Conservation (phyloP, 2,113 vertebrate species). For the Brachypodius melanocephalos region DNA sequence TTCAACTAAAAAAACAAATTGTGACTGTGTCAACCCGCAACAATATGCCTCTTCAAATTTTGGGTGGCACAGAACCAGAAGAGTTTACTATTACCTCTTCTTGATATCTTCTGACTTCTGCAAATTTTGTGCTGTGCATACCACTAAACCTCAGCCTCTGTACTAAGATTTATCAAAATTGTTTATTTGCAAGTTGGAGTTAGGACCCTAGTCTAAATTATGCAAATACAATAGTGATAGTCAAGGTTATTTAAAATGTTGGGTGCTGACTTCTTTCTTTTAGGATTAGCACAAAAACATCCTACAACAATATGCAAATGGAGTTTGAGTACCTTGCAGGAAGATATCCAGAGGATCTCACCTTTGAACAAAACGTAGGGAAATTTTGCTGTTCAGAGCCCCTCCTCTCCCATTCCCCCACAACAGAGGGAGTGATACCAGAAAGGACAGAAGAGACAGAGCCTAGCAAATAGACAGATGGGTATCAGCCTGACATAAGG, state of each 20-base stretch:
- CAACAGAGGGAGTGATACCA: not conserved
- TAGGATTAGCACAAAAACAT: not conserved
- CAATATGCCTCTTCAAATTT: not conserved
- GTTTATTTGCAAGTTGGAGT: not conserved
- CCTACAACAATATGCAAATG: not conserved
- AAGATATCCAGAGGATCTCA: not conserved
- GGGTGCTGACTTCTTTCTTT: not conserved
- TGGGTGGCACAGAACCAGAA: not conserved
- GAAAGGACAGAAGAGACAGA: not conserved
- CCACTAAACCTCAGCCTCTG: not conserved
- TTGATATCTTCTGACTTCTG: not conserved
- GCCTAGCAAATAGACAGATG: not conserved
- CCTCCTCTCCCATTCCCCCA: not conserved
- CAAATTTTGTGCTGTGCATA: not conserved
- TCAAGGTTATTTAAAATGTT: not conserved
- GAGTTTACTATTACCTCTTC: not conserved
- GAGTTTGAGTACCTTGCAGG: not conserved
- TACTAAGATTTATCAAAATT: not conserved
- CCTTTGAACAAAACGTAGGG: not conserved
- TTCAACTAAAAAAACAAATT: no score
- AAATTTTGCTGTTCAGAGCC: not conserved
- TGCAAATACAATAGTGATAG: not conserved
- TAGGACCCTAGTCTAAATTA: not conserved
- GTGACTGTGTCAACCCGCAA: no score
- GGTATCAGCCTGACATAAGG: not conserved